Base-by-base conservation (phyloP, 2,113 vertebrate species). In the Nycticebus coucang region DNA sequence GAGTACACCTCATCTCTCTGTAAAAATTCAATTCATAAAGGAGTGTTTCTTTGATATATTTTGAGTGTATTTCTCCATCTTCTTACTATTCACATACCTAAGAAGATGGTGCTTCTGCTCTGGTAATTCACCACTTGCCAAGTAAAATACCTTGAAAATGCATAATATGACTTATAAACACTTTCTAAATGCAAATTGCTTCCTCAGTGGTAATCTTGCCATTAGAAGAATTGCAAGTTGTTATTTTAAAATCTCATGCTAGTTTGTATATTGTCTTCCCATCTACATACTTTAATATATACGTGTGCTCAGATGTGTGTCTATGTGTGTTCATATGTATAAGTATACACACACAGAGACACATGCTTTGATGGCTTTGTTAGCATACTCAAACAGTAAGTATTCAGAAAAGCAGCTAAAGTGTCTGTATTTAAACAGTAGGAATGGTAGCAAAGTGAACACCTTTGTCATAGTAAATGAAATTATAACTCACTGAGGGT, bases 141-240 rank as follows among this genome's bases (percentile, higher is more conserved):
- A 41, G 87, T 5, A 92, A 60, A 88, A 85, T 57, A 35, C 9
- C 66, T 87, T 80, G 87, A 60, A 91, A 87, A 81, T 83, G 12
- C 26, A 12, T 55, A 72, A 37, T 57, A 50, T 19, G 59, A 62
- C 26, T 71, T 72, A 2, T 19, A 72, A 72, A 53, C 15, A 77
- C 28, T 91, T 95, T 28, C 45, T 94, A 85, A 66, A 72, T 19
- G 87, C 37, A 81, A 92, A 74, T 41, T 88, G 21, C 10, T 94
- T 71, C 83, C 15, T 37, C 4, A 59, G 26, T 4, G 4, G 1
- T 68, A 79, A n/a, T 87, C 33, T 89, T 78, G 24, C 28, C 35
- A 72, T 50, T 93, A 66, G 33, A 87, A 87, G 13, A 93, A 78
- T 86, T 69, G 12, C 78, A 14, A 83, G 41, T 68, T 41, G 45